These are phyloP conservation scores for Odobenus rosmarus DNA, from an alignment of 2,113 vertebrate genomes.

Conservation along the genomic window DNA sequence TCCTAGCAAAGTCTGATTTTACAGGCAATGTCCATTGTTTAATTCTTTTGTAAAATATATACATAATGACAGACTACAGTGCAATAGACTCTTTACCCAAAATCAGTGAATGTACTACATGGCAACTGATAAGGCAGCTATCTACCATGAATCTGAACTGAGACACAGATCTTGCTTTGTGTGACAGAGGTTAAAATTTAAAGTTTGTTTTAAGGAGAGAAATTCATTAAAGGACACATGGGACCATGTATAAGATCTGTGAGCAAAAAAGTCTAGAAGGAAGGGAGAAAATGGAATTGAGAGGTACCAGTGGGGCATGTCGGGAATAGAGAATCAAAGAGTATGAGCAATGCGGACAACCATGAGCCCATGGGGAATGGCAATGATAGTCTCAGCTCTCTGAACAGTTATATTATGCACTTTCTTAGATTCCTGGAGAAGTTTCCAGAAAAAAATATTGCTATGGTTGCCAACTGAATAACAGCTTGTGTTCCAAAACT, in stretches of 20 bases:
- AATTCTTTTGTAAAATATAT: neutral
- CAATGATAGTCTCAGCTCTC: too few relatives aligned
- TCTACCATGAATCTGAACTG: neutral
- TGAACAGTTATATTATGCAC: neutral
- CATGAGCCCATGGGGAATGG: rapidly evolving
- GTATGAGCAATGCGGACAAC: neutral
- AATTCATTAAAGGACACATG: neutral
- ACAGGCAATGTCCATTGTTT: neutral
- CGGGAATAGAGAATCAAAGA: neutral
- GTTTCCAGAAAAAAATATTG: neutral
- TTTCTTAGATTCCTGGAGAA: neutral
- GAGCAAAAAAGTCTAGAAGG: neutral
- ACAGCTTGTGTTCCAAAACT: neutral
- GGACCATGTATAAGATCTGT: neutral
- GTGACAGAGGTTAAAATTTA: neutral
- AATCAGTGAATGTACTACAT: neutral
- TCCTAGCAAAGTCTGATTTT: neutral
- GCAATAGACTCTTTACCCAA: neutral
- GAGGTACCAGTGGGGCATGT: neutral
- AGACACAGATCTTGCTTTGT: neutral
- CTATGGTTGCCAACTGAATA: neutral
- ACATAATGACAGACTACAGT: neutral
- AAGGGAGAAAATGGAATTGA: neutral
- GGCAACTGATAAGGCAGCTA: neutral
- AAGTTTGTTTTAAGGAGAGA: neutral